Evolutionary conservation across 2,888 invertebrate species (phyloP).

Genomic region (Allygus modestus): DNA sequence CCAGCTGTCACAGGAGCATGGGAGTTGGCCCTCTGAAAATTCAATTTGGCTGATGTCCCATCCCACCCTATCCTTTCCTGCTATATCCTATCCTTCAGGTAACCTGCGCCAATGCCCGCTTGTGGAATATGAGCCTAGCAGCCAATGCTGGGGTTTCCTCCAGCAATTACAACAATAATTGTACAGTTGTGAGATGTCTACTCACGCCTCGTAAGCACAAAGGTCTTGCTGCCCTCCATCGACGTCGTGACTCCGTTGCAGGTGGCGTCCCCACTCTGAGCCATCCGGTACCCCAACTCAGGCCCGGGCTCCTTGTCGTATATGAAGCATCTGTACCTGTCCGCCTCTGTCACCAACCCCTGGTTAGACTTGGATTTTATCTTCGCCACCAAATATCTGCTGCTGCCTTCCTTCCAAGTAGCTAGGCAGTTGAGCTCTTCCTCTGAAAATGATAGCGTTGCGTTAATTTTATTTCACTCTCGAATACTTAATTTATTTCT

Average conservation of each 20-base stretch:
- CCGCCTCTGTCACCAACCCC: slow-evolving; percentile 79
- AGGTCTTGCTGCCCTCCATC: slow-evolving; percentile 86
- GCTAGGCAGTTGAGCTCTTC: slow-evolving; percentile 90
- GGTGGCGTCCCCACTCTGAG: slow-evolving; percentile 88
- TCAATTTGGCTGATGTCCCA: too few species aligned
- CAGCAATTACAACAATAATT: too few species aligned
- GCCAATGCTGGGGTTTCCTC: too few species aligned
- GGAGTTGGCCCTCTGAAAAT: too few species aligned
- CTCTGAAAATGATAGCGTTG: slow-evolving; percentile 75
- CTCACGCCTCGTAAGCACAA: slow-evolving; percentile 86
- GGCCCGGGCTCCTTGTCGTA: slow-evolving; percentile 76
- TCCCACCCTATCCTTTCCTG: too few species aligned
- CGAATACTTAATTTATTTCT: too few species aligned
- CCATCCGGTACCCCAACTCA: slow-evolving; percentile 79
- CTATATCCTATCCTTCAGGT: too few species aligned
- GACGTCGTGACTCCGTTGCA: slow-evolving; percentile 87
- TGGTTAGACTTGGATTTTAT: slow-evolving; percentile 78
- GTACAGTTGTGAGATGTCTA: slow-evolving; percentile 40
- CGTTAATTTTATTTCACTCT: too few species aligned
- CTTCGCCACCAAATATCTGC: slow-evolving; percentile 86
- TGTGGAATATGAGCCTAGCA: too few species aligned
- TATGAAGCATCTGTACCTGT: slow-evolving; percentile 90
- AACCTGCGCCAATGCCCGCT: too few species aligned
- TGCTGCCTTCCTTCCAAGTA: slow-evolving; percentile 91
- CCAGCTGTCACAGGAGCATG: too few species aligned